A percentile compares a stretch with the other conserved stretches of the same genome.
Evolutionary conservation across 2,888 invertebrate species (phyloP).

Genomic region (Baccha elongata): DNA sequence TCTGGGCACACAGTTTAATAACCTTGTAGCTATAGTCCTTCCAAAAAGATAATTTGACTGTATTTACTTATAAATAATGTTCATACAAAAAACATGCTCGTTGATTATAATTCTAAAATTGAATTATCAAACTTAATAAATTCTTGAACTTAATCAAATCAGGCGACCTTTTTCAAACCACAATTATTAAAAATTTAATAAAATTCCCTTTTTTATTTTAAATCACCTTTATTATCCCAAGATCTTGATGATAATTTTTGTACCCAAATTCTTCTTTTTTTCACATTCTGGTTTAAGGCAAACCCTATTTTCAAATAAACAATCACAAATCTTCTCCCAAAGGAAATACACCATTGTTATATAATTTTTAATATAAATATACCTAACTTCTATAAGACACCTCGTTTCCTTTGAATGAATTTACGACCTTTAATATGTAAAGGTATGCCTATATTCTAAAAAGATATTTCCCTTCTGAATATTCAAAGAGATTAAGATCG

Average conservation of each 20-base stretch:
- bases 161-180: too few species aligned
- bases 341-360: conserved; percentile 2
- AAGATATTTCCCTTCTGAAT: conserved; percentile 39
- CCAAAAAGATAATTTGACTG: too few species aligned
- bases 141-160: too few species aligned
- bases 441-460: neutral
- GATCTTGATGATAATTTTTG: conserved; percentile 6
- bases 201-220: neutral
- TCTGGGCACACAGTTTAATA: too few species aligned
- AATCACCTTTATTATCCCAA: conserved; percentile 5
- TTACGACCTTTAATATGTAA: conserved; percentile 2
- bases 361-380: conserved; percentile 24
- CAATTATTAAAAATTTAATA: neutral
- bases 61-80: too few species aligned
- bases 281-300: neutral
- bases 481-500: conserved; percentile 47
- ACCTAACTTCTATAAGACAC: neutral
- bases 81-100: too few species aligned
- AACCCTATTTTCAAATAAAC: conserved; percentile 17
- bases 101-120: too few species aligned
- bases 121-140: neutral
- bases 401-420: neutral
- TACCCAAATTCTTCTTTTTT: neutral
- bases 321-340: neutral
- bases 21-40: too few species aligned